Percentiles rank a stretch among this genome's conserved stretches.
Evolutionary conservation across 2,888 invertebrate species (phyloP).

Genomic region (Tipula lateralis): DNA sequence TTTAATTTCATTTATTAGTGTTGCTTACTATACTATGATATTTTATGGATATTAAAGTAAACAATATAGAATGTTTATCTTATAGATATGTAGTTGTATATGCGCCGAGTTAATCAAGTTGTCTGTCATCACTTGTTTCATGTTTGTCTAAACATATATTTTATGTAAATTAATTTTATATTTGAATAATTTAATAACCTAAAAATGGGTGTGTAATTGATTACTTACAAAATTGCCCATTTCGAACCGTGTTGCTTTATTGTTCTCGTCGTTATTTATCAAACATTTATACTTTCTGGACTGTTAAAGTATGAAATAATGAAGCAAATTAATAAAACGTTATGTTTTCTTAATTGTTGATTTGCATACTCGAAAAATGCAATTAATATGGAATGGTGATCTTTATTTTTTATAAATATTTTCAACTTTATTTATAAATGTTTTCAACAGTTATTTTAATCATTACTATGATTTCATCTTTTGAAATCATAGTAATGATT

Average conservation of each 20-base stretch:
- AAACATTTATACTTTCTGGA: too few species aligned
- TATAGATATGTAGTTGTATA: neutral
- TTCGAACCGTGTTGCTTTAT: neutral
- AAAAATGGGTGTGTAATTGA: neutral
- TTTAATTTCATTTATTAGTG: neutral
- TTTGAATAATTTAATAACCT: neutral
- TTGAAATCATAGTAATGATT: too few species aligned
- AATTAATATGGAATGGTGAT: too few species aligned
- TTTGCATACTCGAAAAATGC: too few species aligned
- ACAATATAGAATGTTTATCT: neutral
- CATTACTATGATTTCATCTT: too few species aligned
- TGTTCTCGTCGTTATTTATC: too few species aligned
- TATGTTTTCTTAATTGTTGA: too few species aligned
- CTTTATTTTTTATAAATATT: too few species aligned
- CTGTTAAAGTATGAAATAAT: too few species aligned
- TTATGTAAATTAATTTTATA: neutral
- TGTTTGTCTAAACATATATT: neutral
- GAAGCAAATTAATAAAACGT: too few species aligned
- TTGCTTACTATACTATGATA: neutral
- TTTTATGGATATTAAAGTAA: neutral
- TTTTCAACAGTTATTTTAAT: too few species aligned
- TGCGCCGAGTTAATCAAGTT: neutral
- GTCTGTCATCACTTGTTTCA: neutral
- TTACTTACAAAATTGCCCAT: neutral
- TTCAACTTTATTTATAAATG: too few species aligned